Conservation (phyloP, 2,797 vertebrate genomes). For the Poeciliopsis turneri region DNA sequence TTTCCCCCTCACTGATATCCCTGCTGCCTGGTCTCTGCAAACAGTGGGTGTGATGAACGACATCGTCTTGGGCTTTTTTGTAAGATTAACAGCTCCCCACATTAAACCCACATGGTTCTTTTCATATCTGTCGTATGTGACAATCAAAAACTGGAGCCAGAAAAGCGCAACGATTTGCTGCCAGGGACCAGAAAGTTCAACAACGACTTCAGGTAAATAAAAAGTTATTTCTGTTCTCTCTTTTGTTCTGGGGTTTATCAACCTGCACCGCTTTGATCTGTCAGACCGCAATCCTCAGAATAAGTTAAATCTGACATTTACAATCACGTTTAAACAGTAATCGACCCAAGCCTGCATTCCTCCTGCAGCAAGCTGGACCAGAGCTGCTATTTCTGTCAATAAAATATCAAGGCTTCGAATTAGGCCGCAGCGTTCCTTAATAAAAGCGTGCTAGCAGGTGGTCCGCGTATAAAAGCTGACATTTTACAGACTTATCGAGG, state of each 20-base stretch:
- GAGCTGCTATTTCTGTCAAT: slow-evolving; percentile 30
- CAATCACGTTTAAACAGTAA: slow-evolving; percentile 21
- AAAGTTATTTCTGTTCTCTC: slow-evolving; percentile 10
- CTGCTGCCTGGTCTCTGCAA: slow-evolving; percentile 37
- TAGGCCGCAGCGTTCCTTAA: slow-evolving; percentile 11
- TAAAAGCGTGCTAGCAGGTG: slow-evolving; percentile 21
- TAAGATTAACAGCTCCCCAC: slow-evolving; percentile 26
- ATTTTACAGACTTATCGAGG: slow-evolving; percentile 21
- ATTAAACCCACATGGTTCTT: slow-evolving; percentile 27
- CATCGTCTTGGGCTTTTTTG: slow-evolving; percentile 26
- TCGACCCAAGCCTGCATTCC: slow-evolving; percentile 13
- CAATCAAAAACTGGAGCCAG: background rate
- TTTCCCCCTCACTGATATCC: slow-evolving; percentile 68
- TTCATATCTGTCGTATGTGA: background rate
- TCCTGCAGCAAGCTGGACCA: slow-evolving; percentile 17
- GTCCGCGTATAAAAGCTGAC: slow-evolving; percentile 39
- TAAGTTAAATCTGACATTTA: slow-evolving; percentile 51
- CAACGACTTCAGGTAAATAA: slow-evolving; percentile 15
- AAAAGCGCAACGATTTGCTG: background rate
- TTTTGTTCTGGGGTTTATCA: slow-evolving; percentile 22
- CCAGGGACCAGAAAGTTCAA: slow-evolving; percentile 3
- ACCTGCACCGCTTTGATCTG: slow-evolving; percentile 17
- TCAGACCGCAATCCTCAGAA: slow-evolving; percentile 10
- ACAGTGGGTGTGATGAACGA: slow-evolving; percentile 64
- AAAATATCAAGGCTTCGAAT: slow-evolving; percentile 45